These are phyloP conservation scores for Trissoscelio sp. DNA, from an alignment of 2,888 invertebrate genomes.

Conservation along the genomic window DNA sequence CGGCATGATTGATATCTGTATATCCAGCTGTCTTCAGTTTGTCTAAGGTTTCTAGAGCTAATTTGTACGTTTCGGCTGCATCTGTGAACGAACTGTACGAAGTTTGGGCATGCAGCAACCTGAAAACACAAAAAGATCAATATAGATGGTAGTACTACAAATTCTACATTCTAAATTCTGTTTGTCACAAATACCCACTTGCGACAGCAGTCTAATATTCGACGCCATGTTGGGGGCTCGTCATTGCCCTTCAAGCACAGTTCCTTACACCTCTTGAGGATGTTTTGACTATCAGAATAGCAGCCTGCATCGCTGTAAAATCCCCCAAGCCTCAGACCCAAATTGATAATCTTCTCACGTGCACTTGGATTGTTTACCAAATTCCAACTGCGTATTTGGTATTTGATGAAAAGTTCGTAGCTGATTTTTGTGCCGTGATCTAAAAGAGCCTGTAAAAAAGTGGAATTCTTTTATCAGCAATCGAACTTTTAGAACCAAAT, in stretches of 20 bases:
- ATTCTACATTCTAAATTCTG: neutral
- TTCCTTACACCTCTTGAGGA: constrained; percentile 88
- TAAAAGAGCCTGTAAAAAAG: constrained; percentile 85
- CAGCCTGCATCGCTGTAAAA: constrained; percentile 96
- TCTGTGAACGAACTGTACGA: constrained; percentile 91
- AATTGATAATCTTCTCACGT: constrained; percentile 77
- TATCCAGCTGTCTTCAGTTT: constrained; percentile 83
- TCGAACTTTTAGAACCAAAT: too few species aligned
- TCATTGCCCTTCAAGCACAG: constrained; percentile 86
- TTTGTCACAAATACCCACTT: constrained; percentile 85
- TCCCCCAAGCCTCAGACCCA: constrained; percentile 85
- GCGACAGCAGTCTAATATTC: constrained; percentile 93
- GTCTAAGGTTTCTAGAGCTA: constrained; percentile 85
- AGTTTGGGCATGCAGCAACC: constrained; percentile 93
- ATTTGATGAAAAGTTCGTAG: constrained; percentile 81
- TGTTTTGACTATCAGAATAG: constrained; percentile 90
- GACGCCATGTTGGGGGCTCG: constrained; percentile 86
- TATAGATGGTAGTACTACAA: too few species aligned
- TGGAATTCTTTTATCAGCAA: too few species aligned
- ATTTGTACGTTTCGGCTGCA: constrained; percentile 89
- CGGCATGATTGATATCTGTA: constrained; percentile 84
- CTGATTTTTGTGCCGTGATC: constrained; percentile 87
- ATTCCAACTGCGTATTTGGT: constrained; percentile 75
- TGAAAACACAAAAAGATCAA: too few species aligned
- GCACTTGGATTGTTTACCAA: constrained; percentile 71